phyloP scores from a whole-genome alignment of 1,140 invertebrate species.

The Dermatophagoides farinae region DNA sequence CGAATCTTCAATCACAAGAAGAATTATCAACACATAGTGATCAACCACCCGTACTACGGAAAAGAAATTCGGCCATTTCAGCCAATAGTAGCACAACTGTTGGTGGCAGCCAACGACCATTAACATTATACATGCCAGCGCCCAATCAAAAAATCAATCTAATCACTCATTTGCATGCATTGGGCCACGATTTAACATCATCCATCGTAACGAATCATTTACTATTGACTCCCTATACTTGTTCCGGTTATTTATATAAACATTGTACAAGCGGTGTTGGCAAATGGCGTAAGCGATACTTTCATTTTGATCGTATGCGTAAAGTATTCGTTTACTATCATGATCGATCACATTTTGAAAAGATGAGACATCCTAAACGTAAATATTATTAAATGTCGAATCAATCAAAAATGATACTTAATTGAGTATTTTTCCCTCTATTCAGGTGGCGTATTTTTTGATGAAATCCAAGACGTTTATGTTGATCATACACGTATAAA shows the following conservation, averaged over 20 bases:
- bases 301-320: slow-evolving; percentile 11
- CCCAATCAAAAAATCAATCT: slow-evolving; percentile 4
- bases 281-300: slow-evolving; percentile 15
- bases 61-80: background rate
- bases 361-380: slow-evolving; percentile 8
- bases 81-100: background rate
- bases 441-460: slow-evolving; percentile 13
- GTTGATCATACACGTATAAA: slow-evolving; percentile 72
- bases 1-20: background rate
- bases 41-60: background rate
- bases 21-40: background rate
- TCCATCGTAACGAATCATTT: background rate
- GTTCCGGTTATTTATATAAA: slow-evolving; percentile 14
- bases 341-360: slow-evolving; percentile 6
- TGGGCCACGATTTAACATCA: slow-evolving; percentile 11
- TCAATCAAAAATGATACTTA: background rate
- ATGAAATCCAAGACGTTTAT: slow-evolving; percentile 75
- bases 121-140: slow-evolving; percentile 13
- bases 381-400: background rate
- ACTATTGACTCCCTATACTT: background rate
- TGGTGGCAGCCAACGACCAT: slow-evolving; percentile 6
- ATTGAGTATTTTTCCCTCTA: background rate
- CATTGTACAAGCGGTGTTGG: background rate
- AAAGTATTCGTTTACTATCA: slow-evolving; percentile 13
- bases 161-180: background rate